Evolutionary conservation across 2,113 vertebrate genomes (phyloP).

Genomic region (Catharus minimus): DNA sequence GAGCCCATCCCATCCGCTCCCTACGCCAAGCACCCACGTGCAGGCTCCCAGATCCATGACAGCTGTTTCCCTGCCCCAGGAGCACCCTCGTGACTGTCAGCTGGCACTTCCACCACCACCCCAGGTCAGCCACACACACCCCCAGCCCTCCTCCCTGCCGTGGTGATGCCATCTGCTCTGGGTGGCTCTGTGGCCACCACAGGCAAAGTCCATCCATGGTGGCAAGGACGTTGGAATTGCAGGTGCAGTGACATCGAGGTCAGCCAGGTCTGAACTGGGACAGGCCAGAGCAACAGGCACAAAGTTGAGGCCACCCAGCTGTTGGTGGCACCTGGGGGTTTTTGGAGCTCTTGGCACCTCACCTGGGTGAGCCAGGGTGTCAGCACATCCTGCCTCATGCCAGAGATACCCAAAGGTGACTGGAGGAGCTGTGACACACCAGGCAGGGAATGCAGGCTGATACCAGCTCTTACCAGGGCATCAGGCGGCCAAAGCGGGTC

Average conservation of each 20-base stretch:
- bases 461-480: constrained; percentile 87
- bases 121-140: fast-evolving
- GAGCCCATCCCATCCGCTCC: neutral
- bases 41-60: neutral
- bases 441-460: neutral
- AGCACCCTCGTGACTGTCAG: constrained; percentile 2
- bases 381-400: neutral
- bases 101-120: fast-evolving
- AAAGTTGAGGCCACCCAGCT: neutral
- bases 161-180: neutral
- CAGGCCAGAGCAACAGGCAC: fast-evolving
- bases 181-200: fast-evolving
- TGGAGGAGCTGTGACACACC: neutral
- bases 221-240: neutral
- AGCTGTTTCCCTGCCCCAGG: neutral
- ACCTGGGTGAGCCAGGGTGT: neutral
- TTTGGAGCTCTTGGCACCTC: neutral
- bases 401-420: neutral
- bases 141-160: fast-evolving
- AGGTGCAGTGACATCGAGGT: fast-evolving
- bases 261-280: fast-evolving
- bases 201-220: neutral
- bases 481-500: constrained; percentile 87
- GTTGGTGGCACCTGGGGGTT: neutral
- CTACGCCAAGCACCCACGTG: neutral